Evolutionary conservation across 2,888 invertebrate species (phyloP).

Genomic region (Scaptodrosophila latifasciaeformis): DNA sequence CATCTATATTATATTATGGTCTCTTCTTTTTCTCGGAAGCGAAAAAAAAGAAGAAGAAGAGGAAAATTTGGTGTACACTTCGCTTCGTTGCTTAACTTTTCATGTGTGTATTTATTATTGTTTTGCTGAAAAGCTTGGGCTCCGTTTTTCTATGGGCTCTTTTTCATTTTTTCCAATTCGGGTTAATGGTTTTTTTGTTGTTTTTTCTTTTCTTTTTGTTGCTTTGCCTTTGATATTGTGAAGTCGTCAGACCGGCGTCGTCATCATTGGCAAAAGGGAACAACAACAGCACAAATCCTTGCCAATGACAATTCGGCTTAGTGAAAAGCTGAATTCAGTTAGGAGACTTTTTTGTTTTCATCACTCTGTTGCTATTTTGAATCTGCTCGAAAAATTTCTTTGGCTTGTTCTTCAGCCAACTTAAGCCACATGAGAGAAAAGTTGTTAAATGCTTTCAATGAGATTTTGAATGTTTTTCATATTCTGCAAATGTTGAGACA

Average conservation of each 20-base stretch:
- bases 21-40: no score
- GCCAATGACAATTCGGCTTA: not conserved
- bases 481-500: constrained; percentile 45
- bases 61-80: no score
- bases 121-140: no score
- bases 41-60: no score
- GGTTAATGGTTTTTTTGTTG: constrained; percentile 60
- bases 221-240: constrained; percentile 5
- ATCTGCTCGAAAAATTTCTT: constrained; percentile 1
- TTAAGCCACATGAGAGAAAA: constrained; percentile 23
- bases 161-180: constrained; percentile 56
- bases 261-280: no score
- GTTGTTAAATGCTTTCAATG: constrained; percentile 65
- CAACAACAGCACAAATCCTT: constrained; percentile 19
- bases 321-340: constrained; percentile 9
- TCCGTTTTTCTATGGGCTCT: not conserved
- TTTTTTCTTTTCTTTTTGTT: constrained; percentile 8
- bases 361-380: constrained; percentile 44
- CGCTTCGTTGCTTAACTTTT: no score
- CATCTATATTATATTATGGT: no score
- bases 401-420: not conserved
- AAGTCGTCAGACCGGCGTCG: constrained; percentile 57
- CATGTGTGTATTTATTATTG: no score
- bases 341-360: constrained; percentile 14
- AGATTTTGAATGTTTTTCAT: constrained; percentile 61